Base-by-base conservation (phyloP, 2,888 invertebrate species). In the Pollenia amentaria region DNA sequence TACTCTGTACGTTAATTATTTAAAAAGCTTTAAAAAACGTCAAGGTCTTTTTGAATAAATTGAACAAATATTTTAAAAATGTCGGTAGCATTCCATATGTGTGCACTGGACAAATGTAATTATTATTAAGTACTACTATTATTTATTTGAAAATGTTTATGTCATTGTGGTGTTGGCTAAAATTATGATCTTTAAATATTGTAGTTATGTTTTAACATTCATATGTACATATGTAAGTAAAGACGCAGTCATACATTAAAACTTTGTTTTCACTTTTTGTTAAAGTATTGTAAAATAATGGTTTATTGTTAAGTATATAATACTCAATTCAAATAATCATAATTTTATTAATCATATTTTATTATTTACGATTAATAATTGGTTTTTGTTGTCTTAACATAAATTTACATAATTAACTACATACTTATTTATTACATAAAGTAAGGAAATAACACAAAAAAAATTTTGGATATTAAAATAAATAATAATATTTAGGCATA, bases 21-120 rank as follows among this genome's bases (percentile, higher is more conserved):
- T 6, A 3, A 29, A 29, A 29, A 6, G 6, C 6, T 29, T 29
- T 29, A 29, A 29, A 42, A 57, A 64, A 75, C 40, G 11, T 53
- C 29, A 51, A 75, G 62, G 69, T 70, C 53, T 70, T 70, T 69
- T 10, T 2, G 21, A 16, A 51, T 75, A 29, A 75, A 75, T 60
- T 48, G 40, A 51, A 75, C 29, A 69, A 62, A 62, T 38, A 48
- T 51, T 62, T 48, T 70, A 3, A 18, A 42, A 51, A 51, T 69
- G 72, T 60, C 46, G 11, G 44, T 29, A 60, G 21, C 44, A 18
- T 42, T 53, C n/a, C n/a, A 46, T 64, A 21, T 73, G 29, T 51
- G 8, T 53, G 65, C 11, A 55, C 44, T 18, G 9, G 7, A 9
- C 11, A 18, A 46, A 65, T 44, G 55, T 11, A 67, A 9, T 48